Evolutionary conservation across 2,797 vertebrate genomes (phyloP), one percentile per base, ranked within the genome.

Genomic region (Acropternis orthonyx): DNA sequence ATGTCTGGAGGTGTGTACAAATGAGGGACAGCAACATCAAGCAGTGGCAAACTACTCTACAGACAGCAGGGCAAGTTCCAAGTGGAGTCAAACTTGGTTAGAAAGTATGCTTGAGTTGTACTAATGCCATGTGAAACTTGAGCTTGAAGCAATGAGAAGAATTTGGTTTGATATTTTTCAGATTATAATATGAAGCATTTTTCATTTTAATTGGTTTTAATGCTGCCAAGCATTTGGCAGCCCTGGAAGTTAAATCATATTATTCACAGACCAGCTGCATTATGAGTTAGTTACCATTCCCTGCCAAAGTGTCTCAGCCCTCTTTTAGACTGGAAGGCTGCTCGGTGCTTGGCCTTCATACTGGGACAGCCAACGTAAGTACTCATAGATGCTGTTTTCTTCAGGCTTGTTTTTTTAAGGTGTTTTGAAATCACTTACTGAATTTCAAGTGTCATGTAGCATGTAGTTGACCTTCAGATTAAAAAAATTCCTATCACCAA

Each of bases 121-220:
- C 20, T 41, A 78, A 73, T 34, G 28, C 55, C 16, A 21, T 49
- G 28, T 36, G 72, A 92, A 96, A 94, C 54, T 84, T 85, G 75
- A 82, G 54, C 71, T 91, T 76, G 54, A 92, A 92, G 82, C 52
- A 77, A 66, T 83, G 77, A 87, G 59, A 90, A 93, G 18, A 89
- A 88, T 86, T 91, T 86, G 86, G 67, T 85, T 91, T 93, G 52
- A 78, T 88, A 43, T 61, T 93, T 95, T 92, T 84, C 92, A 85
- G 75, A 79, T 93, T 93, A 93, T 93, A 93, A 74, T 93, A 69
- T 2, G 43, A 85, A 41, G 5, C 51, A 75, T 95, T 96, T 95
- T 94, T 96, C 90, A 90, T 90, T 95, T 94, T 87, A 96, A 97
- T 95, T 96, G 85, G 52, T 79, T 95, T 95, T 91, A 92, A 81